Conservation (phyloP, 1,140 invertebrate genomes). For the Caerostris extrusa region DNA sequence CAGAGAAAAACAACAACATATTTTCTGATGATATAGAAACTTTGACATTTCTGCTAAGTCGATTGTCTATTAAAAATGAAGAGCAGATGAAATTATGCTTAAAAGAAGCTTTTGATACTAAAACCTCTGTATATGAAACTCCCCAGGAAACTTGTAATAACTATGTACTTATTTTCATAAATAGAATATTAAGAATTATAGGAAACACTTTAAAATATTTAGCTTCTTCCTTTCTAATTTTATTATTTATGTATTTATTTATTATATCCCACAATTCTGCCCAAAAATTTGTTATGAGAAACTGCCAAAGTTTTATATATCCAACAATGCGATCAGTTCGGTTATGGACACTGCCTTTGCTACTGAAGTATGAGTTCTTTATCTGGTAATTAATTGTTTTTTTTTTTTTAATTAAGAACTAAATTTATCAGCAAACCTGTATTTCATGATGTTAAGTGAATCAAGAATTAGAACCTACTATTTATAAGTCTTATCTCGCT, state of each 20-base stretch:
- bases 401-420: neutral
- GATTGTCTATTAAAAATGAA: conserved; percentile 29
- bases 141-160: neutral
- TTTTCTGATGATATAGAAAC: conserved; percentile 21
- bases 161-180: neutral
- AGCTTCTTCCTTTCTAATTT: conserved; percentile 76
- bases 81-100: neutral
- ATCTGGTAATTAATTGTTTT: conserved; percentile 82
- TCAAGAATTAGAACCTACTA: too few species aligned
- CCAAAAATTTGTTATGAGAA: conserved; percentile 84
- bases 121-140: neutral
- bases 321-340: conserved; percentile 85
- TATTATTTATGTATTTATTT: conserved; percentile 80
- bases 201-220: conserved; percentile 42
- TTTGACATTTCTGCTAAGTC: conserved; percentile 40
- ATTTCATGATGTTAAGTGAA: neutral
- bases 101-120: conserved; percentile 45
- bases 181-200: conserved; percentile 11
- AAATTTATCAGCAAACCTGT: neutral
- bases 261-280: conserved; percentile 82
- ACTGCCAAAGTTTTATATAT: conserved; percentile 87
- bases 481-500: too few species aligned
- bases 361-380: conserved; percentile 85
- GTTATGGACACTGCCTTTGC: conserved; percentile 85
- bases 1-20: conserved; percentile 5